Evolutionary conservation across 35 echinoderm and acorn worm genomes (phyloP).

Genomic region (Apostichopus parvimensis): DNA sequence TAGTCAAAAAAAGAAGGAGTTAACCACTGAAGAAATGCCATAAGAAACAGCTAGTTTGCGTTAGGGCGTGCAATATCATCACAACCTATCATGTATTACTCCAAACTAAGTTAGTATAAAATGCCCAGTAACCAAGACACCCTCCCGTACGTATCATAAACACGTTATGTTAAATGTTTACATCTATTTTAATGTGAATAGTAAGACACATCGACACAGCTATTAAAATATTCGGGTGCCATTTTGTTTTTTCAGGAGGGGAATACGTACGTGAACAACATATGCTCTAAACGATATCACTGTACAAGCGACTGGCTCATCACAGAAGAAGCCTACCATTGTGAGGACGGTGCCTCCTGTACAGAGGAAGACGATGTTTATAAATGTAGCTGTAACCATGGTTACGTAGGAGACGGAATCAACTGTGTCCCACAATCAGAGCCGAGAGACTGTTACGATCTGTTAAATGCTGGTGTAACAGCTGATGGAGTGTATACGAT

Average conservation of each 20-base stretch:
- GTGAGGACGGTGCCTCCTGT: background rate
- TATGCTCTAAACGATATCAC: background rate
- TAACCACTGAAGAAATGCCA: no score
- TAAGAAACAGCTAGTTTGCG: no score
- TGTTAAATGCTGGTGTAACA: background rate
- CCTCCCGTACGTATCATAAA: background rate
- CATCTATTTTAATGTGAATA: background rate
- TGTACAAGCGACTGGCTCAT: background rate
- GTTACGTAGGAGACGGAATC: background rate
- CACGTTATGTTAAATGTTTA: background rate
- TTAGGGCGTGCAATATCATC: no score
- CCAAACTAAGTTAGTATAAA: background rate
- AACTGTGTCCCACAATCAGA: background rate
- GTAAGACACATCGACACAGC: background rate
- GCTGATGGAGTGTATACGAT: background rate
- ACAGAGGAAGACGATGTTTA: background rate
- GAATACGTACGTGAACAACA: background rate
- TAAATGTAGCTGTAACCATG: background rate
- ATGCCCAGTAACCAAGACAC: background rate
- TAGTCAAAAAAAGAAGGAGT: no score
- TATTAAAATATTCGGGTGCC: background rate
- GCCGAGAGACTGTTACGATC: background rate
- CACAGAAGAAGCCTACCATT: background rate
- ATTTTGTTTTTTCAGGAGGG: background rate
- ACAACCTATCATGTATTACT: no score